Evolutionary conservation across 2,113 vertebrate genomes (phyloP), one percentile per base, ranked within the genome.

Genomic region (Nesogale talazaci): DNA sequence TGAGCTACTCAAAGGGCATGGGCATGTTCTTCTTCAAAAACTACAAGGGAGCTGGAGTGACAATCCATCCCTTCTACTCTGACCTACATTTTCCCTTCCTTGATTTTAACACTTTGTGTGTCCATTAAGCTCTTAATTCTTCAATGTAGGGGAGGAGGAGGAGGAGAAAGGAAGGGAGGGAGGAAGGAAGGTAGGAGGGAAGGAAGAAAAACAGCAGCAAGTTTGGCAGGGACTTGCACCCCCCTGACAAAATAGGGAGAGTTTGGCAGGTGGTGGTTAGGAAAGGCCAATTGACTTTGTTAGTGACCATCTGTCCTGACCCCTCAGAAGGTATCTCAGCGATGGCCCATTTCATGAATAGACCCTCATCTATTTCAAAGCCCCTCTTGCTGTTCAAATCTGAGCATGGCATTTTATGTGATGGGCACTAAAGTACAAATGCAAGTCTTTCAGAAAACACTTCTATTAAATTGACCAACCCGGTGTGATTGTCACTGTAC

Each of bases 351-450:
- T 91, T 93, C 5, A n/a, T 81, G 65, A 96, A 82, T 89, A n/a
- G 84, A 75, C 65, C 79, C 90, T 95, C 91, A 67, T 92, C 95
- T 90, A 84, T 92, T 93, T 92, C 77, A 84, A 88, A 93, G 80
- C 36, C 34, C 38, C 42, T 72, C 83, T 61, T 85, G 34, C 83
- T 92, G 86, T 90, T 86, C 79, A 77, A 69, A 94, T 63, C 63
- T 72, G 67, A 94, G 25, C 34, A 31, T 89, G 81, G 38, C 61
- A 17, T 91, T 96, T 95, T 83, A 91, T 90, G 82, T 79, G 61
- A 77, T 84, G 84, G 57, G 46, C 77, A 92, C 56, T 87, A 75
- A 94, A 87, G 59, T 89, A 78, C 42, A 95, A 90, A 84, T 86
- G 38, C 70, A 95, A 89, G 61, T 89, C 88, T 79, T 83, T 84